These are phyloP conservation scores for Sebastes nivosus DNA, from an alignment of 2,797 vertebrate species.

Conservation along the genomic window DNA sequence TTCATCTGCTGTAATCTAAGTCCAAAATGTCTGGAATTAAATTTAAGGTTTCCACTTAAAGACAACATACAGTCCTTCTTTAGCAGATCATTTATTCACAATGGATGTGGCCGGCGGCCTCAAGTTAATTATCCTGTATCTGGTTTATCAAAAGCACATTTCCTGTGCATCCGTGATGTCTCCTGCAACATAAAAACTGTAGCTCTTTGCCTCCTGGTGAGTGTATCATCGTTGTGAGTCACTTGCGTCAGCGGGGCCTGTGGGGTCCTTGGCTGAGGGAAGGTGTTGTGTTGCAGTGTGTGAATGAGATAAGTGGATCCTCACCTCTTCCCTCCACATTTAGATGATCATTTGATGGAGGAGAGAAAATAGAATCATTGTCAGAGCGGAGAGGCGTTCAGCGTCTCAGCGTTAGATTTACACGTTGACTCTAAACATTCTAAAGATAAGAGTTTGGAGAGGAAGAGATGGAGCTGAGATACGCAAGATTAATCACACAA, in stretches of 20 bases:
- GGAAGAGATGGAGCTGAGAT: not conserved
- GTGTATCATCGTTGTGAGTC: constrained; percentile 62
- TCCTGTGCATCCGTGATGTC: constrained; percentile 27
- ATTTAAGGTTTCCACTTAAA: not conserved
- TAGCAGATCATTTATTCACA: not conserved
- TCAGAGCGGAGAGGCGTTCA: not conserved
- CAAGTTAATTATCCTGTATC: constrained; percentile 1
- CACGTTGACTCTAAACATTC: not conserved
- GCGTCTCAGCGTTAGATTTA: not conserved
- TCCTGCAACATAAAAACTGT: constrained; percentile 18
- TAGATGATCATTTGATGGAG: constrained; percentile 33
- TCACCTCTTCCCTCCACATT: constrained; percentile 47
- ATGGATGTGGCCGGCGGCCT: not conserved
- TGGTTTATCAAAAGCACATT: constrained; percentile 31
- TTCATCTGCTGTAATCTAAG: not conserved
- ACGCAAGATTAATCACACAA: constrained; percentile 2
- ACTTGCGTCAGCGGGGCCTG: constrained; percentile 44
- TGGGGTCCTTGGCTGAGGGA: constrained; percentile 44
- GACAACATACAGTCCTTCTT: not conserved
- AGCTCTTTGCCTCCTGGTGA: constrained; percentile 31
- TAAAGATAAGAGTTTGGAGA: not conserved
- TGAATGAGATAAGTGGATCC: constrained; percentile 59
- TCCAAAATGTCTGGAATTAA: not conserved
- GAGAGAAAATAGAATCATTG: constrained; percentile 17
- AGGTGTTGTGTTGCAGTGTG: constrained; percentile 64